A percentile compares a stretch with the other conserved stretches of the same genome.
These are phyloP conservation scores for Acromyrmex charruanus DNA, from an alignment of 1,140 invertebrate genomes.

Conservation along the genomic window DNA sequence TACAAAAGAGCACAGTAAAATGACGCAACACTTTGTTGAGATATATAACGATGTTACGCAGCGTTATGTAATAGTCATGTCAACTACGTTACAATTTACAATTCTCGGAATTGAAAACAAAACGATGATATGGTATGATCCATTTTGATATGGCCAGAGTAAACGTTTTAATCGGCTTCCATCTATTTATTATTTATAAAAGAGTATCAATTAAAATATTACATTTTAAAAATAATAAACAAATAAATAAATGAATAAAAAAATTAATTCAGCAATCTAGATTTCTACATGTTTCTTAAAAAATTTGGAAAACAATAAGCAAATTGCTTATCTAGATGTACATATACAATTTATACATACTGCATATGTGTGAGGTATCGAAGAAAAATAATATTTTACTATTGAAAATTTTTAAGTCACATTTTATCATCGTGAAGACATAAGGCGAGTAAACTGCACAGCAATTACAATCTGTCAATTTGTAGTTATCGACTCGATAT, in stretches of 20 bases:
- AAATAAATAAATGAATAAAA: not conserved
- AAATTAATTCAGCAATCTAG: not conserved
- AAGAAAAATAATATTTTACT: not conserved
- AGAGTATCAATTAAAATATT: not conserved
- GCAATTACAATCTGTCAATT: conserved; percentile 26
- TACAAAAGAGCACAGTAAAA: not conserved
- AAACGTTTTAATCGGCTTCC: conserved; percentile 27
- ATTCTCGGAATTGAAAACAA: not conserved
- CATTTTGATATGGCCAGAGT: not conserved
- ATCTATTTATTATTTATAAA: not conserved
- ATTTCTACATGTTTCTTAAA: not conserved
- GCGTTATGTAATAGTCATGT: conserved; percentile 12
- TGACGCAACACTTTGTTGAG: not conserved
- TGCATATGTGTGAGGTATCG: not conserved
- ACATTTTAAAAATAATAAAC: conserved; percentile 12
- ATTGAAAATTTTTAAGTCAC: not conserved
- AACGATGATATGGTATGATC: conserved; percentile 33
- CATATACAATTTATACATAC: not conserved
- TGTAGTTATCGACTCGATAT: not conserved
- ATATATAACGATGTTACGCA: conserved; percentile 15
- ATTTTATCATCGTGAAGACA: not conserved
- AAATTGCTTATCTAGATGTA: not conserved
- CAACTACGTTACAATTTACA: conserved; percentile 27
- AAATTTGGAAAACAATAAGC: not conserved
- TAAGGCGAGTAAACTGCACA: not conserved